Base-by-base conservation (phyloP, 1,140 invertebrate species). In the Brachionus angularis region DNA sequence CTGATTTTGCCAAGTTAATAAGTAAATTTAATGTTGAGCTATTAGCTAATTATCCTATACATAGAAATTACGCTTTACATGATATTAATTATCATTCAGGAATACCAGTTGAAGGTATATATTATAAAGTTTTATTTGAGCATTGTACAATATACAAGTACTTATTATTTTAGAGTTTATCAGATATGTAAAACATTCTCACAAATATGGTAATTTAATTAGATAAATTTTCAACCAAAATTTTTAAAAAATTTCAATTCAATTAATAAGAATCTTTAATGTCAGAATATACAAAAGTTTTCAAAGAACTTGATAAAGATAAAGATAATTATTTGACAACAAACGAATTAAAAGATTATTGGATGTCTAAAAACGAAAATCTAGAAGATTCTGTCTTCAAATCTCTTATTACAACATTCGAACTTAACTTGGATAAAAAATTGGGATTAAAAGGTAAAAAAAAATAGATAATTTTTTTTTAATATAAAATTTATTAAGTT, bases 1-100 rank as follows among this genome's bases (percentile, higher is more conserved):
- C 33, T 1, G 34, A 58, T 58, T 58, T 58, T 58, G 53, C 53
- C 23, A 58, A 58, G 39, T 39, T 58, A 16, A 39, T 58, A 33
- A 58, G 53, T n/a, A 36, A 39, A 21, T 23, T 39, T 7, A 34
- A 58, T 21, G 27, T 58, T 14, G 53, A 58, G 16, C 18, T 58
- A 7, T 12, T 39, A 2, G 53, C 53, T 0, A 58, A 58, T 36
- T 58, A 58, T 58, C 53, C 53, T 23, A 58, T 58, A 14, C 53
- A 58, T 8, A 31, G 53, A 12, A 58, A 21, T 12, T 58, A 25
- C 25, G 53, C 53, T n/a, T 39, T 34, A 0, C 12, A 36, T 10
- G 53, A 58, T 58, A 36, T 55, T 7, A 55, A 58, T 23, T 4
- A 58, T 25, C 23, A 25, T 27, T 1, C 53, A 18, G 53, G 21